Evolutionary conservation across 2,797 vertebrate genomes (phyloP).

Genomic region (Gymnocypris eckloni): DNA sequence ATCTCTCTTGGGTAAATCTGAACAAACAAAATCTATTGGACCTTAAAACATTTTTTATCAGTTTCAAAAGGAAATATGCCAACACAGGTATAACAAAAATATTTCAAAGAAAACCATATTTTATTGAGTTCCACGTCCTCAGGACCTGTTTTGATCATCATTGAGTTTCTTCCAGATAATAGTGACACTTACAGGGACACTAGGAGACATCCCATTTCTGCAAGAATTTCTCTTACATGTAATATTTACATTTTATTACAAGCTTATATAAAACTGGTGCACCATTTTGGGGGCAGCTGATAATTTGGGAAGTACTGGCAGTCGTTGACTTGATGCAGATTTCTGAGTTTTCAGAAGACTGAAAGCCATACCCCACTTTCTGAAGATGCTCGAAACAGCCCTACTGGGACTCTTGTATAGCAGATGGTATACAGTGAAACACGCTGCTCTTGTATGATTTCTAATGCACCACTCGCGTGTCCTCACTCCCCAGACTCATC

Average conservation of each 20-base stretch:
- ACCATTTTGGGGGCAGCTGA: conserved; percentile 21
- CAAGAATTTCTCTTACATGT: neutral
- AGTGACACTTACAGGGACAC: neutral
- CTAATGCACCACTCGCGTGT: conserved; percentile 39
- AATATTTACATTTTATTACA: conserved; percentile 31
- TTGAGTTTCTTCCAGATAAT: neutral
- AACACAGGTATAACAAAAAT: neutral
- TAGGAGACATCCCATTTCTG: neutral
- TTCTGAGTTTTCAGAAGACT: conserved; percentile 49
- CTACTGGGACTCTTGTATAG: conserved; percentile 53
- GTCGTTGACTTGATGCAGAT: conserved; percentile 37
- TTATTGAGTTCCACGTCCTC: neutral
- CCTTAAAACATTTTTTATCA: neutral
- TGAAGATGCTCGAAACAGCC: conserved; percentile 53
- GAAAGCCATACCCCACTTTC: conserved; percentile 52
- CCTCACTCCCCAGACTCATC: conserved; percentile 50
- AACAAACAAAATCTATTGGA: neutral
- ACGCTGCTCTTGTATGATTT: conserved; percentile 47
- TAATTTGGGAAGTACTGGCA: conserved; percentile 43
- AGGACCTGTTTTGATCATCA: neutral
- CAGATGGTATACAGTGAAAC: conserved; percentile 60
- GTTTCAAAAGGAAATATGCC: neutral
- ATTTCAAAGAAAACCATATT: neutral
- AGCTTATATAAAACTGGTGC: conserved; percentile 33
- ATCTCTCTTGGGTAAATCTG: neutral